Percentiles rank a stretch among this genome's conserved stretches.
Evolutionary conservation across 2,113 vertebrate genomes (phyloP).

Genomic region (Pygoscelis adeliae): DNA sequence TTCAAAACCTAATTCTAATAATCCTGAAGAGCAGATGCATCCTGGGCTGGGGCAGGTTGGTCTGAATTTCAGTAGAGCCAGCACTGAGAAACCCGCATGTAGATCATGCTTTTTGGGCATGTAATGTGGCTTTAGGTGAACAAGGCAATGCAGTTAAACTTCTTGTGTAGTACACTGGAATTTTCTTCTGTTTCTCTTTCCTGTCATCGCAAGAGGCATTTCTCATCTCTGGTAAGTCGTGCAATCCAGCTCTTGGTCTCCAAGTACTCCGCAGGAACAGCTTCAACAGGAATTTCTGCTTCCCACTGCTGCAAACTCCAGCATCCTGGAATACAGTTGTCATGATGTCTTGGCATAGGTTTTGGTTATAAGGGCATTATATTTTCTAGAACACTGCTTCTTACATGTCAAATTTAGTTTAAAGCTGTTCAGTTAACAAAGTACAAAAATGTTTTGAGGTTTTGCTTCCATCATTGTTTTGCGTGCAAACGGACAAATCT

Average conservation of each 20-base stretch:
- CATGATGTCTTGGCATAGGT: background rate
- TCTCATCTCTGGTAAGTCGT: background rate
- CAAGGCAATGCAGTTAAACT: background rate
- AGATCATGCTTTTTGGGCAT: background rate
- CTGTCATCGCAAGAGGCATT: background rate
- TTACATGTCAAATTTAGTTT: background rate
- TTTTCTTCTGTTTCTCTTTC: background rate
- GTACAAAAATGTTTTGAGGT: background rate
- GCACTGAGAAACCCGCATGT: accelerated
- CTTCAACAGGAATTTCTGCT: background rate
- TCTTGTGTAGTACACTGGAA: background rate
- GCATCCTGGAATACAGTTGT: background rate
- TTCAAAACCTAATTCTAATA: background rate
- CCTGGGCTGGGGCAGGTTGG: background rate
- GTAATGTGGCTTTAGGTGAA: background rate
- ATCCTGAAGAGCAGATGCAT: background rate
- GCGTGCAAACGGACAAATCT: background rate
- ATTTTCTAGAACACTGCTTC: background rate
- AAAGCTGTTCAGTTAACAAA: background rate
- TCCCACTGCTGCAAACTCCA: background rate
- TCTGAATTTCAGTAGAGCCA: background rate
- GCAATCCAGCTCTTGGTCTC: background rate
- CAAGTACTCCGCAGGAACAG: background rate
- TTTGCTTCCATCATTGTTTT: background rate
- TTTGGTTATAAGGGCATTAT: background rate